phyloP scores from a whole-genome alignment of 2,113 vertebrate species.

The Stegostoma tigrinum region DNA sequence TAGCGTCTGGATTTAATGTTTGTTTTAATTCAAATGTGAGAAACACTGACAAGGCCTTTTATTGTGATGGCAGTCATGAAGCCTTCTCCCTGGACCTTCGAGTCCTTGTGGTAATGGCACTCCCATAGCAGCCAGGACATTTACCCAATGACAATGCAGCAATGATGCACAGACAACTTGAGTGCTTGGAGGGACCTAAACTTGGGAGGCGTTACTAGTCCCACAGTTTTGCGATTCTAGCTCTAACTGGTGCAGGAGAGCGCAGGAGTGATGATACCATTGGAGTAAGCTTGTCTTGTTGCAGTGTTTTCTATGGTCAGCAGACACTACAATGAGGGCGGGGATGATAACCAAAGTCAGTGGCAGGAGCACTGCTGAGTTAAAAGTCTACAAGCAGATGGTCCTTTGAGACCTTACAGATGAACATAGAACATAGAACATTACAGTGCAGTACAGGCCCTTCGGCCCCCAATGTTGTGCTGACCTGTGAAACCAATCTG shows the following conservation, averaged over 20 bases:
- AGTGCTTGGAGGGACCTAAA: neutral
- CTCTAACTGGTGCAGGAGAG: neutral
- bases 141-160: neutral
- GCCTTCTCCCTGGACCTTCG: neutral
- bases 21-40: neutral
- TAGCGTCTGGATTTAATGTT: neutral
- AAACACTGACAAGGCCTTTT: neutral
- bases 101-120: neutral
- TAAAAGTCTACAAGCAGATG: neutral
- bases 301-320: neutral
- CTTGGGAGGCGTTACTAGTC: neutral
- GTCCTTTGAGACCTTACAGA: too few species aligned
- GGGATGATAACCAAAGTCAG: neutral
- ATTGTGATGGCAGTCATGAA: neutral
- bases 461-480: too few species aligned
- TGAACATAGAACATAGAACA: too few species aligned
- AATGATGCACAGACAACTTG: neutral
- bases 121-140: neutral
- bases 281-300: neutral
- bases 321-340: neutral
- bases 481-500: too few species aligned
- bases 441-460: too few species aligned
- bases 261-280: neutral
- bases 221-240: neutral
- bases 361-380: neutral